Evolutionary conservation across 2,797 vertebrate species (phyloP), one percentile per base, ranked within the genome.

Genomic region (Chaetophractus vellerosus): DNA sequence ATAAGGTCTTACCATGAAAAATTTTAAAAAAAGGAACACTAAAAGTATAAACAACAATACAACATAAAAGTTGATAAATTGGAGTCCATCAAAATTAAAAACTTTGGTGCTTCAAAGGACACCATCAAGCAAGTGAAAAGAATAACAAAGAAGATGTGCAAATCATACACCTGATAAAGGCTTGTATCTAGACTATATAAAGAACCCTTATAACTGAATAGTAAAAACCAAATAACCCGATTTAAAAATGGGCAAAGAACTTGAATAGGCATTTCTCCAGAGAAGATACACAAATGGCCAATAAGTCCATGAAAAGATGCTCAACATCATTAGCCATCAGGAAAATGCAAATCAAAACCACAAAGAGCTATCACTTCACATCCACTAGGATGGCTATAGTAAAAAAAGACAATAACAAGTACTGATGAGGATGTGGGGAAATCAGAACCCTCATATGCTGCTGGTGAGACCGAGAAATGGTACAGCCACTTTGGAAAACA

Each of bases 201-300:
- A 93, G 41, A 63, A 63, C 23, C 52, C 45, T 59, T 85, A 71
- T 63, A 95, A 63, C 19, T 66, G 52, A 83, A 61, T 71, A 91
- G 50, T 45, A 64, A 63, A 79, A 90, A 96, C n/a, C 10, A 36
- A 81, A 74, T 52, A 76, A 45, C 23, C 48, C 63, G 64, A 59
- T 91, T 86, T 48, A 14, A 33, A 88, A 93, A 38, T 15, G 18
- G 24, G 11, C 78, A 75, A 90, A 95, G 18, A 36, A 57, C 45
- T 41, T 75, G 28, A 93, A 72, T n/a, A 81, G 36, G 52, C 36
- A 31, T 80, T 95, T 90, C 71, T 21, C 55, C 61, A 92, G 82
- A 50, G 66, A 61, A 36, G 81, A 50, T 69, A 55, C 26, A 63
- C 66, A 96, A 72, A 86, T 26, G n/a, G 12, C 50, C n/a, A 31